Conservation (phyloP, 2,888 invertebrate species). For the Leucania comma region DNA sequence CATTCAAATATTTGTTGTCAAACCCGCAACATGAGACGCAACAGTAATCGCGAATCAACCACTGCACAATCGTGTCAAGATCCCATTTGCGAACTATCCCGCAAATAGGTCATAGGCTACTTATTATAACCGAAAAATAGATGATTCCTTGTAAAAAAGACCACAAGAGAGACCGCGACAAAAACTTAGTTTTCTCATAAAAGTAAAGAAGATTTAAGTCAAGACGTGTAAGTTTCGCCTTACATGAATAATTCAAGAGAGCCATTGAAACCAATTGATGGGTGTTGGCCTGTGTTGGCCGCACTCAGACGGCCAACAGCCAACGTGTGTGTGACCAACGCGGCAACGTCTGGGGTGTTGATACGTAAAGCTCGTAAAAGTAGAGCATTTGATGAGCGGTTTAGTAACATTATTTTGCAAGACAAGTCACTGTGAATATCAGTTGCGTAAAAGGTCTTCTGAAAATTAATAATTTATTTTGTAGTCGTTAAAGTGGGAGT, state of each 20-base stretch:
- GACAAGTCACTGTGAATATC: slow-evolving; percentile 30
- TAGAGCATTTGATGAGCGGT: slow-evolving; percentile 55
- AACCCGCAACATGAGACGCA: no score
- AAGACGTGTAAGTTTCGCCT: slow-evolving; percentile 61
- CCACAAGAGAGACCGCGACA: background rate
- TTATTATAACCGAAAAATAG: background rate
- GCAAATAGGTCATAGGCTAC: no score
- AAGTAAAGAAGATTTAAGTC: slow-evolving; percentile 63
- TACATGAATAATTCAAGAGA: slow-evolving; percentile 75
- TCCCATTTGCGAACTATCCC: no score
- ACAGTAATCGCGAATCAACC: no score
- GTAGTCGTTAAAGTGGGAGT: background rate
- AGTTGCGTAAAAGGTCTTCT: slow-evolving; percentile 23
- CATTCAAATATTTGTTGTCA: no score
- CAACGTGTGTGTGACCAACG: slow-evolving; percentile 11
- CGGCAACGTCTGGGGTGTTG: slow-evolving; percentile 24
- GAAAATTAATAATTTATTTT: slow-evolving; percentile 19
- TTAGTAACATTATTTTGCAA: slow-evolving; percentile 27
- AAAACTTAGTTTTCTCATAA: slow-evolving; percentile 37
- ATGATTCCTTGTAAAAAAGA: background rate
- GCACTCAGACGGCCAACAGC: slow-evolving; percentile 10
- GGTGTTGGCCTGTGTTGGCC: slow-evolving; percentile 42
- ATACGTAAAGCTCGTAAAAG: slow-evolving; percentile 44
- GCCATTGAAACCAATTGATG: slow-evolving; percentile 65
- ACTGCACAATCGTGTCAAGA: no score